These are phyloP conservation scores for Adoxophyes honmai DNA, from an alignment of 1,140 invertebrate genomes.

Conservation along the genomic window DNA sequence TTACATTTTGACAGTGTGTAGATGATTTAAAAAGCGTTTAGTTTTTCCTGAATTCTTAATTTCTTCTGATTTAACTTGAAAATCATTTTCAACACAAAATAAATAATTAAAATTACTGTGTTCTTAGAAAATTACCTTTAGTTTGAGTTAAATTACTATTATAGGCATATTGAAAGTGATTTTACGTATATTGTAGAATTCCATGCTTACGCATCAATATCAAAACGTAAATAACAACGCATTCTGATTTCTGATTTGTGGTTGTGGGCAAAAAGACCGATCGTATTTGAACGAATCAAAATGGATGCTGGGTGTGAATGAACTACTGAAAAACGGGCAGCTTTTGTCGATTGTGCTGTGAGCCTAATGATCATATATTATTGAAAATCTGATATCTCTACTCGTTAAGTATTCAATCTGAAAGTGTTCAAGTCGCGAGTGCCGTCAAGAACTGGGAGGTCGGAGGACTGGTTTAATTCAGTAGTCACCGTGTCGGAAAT, in stretches of 20 bases:
- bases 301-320: constrained; percentile 79
- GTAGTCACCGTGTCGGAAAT: constrained; percentile 69
- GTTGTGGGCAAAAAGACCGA: constrained; percentile 69
- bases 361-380: constrained; percentile 60
- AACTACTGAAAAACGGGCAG: constrained; percentile 77
- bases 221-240: constrained; percentile 51
- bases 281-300: constrained; percentile 77
- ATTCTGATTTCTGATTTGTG: constrained; percentile 55
- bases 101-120: too few species aligned
- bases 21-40: too few species aligned
- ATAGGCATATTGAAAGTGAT: neutral
- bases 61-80: too few species aligned
- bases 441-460: constrained; percentile 37
- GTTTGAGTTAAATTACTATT: too few species aligned
- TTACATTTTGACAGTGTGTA: too few species aligned
- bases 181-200: neutral
- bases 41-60: too few species aligned
- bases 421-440: constrained; percentile 51
- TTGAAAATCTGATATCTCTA: constrained; percentile 64
- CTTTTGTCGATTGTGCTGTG: constrained; percentile 74
- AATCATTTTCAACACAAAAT: too few species aligned
- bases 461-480: constrained; percentile 44
- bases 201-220: constrained; percentile 21
- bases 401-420: constrained; percentile 57
- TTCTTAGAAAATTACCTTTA: too few species aligned